A percentile compares a stretch with the other conserved stretches of the same genome.
Evolutionary conservation across 2,888 invertebrate genomes (phyloP).

Genomic region (Sinopyrophorus schimmeli): DNA sequence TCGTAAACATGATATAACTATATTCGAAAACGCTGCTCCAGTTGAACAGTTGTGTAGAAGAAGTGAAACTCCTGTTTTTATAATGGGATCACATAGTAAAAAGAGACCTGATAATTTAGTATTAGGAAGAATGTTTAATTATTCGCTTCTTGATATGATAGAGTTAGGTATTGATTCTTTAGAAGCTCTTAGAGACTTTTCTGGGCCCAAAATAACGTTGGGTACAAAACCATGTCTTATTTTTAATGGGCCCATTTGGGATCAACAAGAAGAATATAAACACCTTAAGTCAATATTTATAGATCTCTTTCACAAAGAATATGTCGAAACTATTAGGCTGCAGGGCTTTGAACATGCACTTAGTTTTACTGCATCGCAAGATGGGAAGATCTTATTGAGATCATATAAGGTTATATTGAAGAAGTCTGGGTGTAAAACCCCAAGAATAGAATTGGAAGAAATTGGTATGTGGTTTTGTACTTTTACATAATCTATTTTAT

Average conservation of each 20-base stretch:
- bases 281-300: constrained; percentile 85
- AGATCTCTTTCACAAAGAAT: constrained; percentile 91
- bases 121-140: constrained; percentile 87
- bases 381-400: constrained; percentile 77
- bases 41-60: constrained; percentile 79
- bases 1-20: constrained; percentile 85
- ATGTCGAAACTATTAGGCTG: constrained; percentile 77
- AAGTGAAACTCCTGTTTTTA: constrained; percentile 86
- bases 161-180: constrained; percentile 90
- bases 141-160: constrained; percentile 91
- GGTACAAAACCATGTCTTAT: constrained; percentile 90
- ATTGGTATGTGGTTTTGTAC: constrained; percentile 75
- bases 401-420: constrained; percentile 81
- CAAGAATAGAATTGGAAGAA: constrained; percentile 89
- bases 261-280: constrained; percentile 75
- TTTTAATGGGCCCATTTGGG: constrained; percentile 92
- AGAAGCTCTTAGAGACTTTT: constrained; percentile 77
- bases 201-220: constrained; percentile 62
- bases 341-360: constrained; percentile 94
- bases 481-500: too few species aligned
- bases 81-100: constrained; percentile 90
- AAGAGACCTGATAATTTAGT: constrained; percentile 93
- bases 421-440: constrained; percentile 87
- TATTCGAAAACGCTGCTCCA: constrained; percentile 88
- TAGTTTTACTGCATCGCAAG: constrained; percentile 80